Conservation (phyloP, 2,888 invertebrate species). For the Nyleta sp. region DNA sequence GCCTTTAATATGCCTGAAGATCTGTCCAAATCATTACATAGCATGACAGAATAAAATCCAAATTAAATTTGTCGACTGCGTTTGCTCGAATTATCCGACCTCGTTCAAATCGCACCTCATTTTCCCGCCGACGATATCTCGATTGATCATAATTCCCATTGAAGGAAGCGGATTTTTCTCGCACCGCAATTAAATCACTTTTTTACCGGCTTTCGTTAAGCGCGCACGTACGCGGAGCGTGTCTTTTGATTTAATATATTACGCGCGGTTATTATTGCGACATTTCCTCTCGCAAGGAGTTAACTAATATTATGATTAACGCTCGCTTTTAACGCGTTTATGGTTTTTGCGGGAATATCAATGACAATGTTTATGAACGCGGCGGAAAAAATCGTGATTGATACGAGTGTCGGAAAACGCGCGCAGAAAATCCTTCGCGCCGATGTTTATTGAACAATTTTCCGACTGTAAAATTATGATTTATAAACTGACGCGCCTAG, state of each 20-base stretch:
- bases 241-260: slow-evolving; percentile 52
- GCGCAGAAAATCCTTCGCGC: slow-evolving; percentile 18
- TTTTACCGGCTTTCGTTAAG: slow-evolving; percentile 12
- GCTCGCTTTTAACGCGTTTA: slow-evolving; percentile 52
- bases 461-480: slow-evolving; percentile 35
- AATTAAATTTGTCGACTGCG: too few species aligned
- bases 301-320: slow-evolving; percentile 64
- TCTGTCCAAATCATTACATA: too few species aligned
- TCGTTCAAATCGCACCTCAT: too few species aligned
- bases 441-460: slow-evolving; percentile 38
- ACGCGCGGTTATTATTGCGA: slow-evolving; percentile 41
- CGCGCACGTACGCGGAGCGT: not conserved
- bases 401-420: slow-evolving; percentile 35
- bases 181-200: slow-evolving; percentile 5
- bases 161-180: slow-evolving; percentile 13
- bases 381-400: slow-evolving; percentile 46
- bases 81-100: too few species aligned
- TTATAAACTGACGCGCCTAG: slow-evolving; percentile 25
- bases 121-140: too few species aligned
- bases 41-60: too few species aligned
- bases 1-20: too few species aligned
- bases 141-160: too few species aligned
- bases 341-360: slow-evolving; percentile 48
- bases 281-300: slow-evolving; percentile 50
- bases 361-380: slow-evolving; percentile 53